Percentiles rank a stretch among this genome's conserved stretches.
Conservation (phyloP, 1,140 invertebrate genomes). For the Ridgeia piscesae region DNA sequence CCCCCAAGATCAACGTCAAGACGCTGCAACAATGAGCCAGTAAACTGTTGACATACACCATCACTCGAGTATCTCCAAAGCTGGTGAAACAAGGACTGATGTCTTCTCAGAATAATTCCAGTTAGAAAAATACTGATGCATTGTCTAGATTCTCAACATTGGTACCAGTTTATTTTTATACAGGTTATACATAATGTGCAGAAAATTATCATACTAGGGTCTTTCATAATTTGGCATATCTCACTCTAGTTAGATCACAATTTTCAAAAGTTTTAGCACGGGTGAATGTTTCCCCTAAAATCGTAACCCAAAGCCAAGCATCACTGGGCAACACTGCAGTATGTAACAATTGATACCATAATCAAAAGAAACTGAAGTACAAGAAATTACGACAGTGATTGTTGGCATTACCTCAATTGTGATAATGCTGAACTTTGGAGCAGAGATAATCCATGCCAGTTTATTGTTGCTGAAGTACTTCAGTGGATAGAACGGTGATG, state of each 20-base stretch:
- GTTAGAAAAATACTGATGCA: not conserved
- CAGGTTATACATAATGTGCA: too few relatives aligned
- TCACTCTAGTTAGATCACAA: too few relatives aligned
- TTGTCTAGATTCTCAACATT: not conserved
- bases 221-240: too few relatives aligned
- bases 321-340: too few relatives aligned
- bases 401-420: not conserved
- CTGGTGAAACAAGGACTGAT: not conserved
- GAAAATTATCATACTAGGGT: too few relatives aligned
- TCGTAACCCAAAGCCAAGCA: too few relatives aligned
- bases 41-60: not conserved
- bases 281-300: too few relatives aligned
- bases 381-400: not conserved
- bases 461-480: not conserved
- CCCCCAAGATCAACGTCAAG: not conserved
- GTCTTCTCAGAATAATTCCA: not conserved
- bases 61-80: not conserved
- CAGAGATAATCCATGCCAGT: not conserved
- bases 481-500: not conserved
- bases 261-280: too few relatives aligned
- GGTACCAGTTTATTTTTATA: too few relatives aligned
- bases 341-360: too few relatives aligned
- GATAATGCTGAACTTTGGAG: not conserved
- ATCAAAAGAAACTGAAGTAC: too few relatives aligned
- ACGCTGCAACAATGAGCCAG: not conserved